Percentiles rank a stretch among this genome's conserved stretches.
These are phyloP conservation scores for Enteromius unitaeniatus DNA, from an alignment of 2,797 vertebrate species.

Conservation along the genomic window DNA sequence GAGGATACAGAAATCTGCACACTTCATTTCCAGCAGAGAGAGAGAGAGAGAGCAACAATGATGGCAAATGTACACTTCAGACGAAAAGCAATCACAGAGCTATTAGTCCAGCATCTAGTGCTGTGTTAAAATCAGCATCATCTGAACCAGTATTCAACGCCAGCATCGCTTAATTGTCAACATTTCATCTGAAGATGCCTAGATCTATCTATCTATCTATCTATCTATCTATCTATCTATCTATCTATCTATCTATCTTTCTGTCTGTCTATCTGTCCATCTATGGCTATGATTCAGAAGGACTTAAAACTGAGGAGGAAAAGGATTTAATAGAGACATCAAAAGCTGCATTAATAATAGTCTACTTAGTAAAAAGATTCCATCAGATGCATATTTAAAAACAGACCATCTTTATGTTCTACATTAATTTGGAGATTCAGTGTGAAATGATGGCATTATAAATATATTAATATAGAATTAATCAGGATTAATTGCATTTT, in stretches of 20 bases:
- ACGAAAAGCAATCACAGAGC: slow-evolving; percentile 35
- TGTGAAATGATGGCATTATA: background rate
- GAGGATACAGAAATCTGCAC: slow-evolving; percentile 65
- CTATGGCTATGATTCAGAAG: no score
- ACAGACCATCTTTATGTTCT: background rate
- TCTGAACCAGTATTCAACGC: background rate
- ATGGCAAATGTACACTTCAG: slow-evolving; percentile 4
- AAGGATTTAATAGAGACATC: background rate
- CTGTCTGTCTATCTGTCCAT: background rate
- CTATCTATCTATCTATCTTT: background rate
- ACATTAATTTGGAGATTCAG: background rate
- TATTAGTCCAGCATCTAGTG: slow-evolving; percentile 29
- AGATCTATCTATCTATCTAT: background rate
- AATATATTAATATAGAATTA: background rate
- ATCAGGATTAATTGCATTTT: background rate
- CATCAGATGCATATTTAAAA: background rate
- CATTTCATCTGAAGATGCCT: background rate
- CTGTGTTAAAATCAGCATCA: background rate
- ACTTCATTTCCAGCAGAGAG: slow-evolving; percentile 58
- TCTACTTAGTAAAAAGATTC: background rate
- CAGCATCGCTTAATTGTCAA: background rate
- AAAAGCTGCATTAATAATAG: background rate
- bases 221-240: no score
- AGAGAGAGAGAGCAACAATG: slow-evolving; percentile 35
- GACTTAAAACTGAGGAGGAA: background rate